Percentiles rank a stretch among this genome's conserved stretches.
These are phyloP conservation scores for Tetragnatha versicolor DNA, from an alignment of 1,140 invertebrate genomes.

Conservation along the genomic window DNA sequence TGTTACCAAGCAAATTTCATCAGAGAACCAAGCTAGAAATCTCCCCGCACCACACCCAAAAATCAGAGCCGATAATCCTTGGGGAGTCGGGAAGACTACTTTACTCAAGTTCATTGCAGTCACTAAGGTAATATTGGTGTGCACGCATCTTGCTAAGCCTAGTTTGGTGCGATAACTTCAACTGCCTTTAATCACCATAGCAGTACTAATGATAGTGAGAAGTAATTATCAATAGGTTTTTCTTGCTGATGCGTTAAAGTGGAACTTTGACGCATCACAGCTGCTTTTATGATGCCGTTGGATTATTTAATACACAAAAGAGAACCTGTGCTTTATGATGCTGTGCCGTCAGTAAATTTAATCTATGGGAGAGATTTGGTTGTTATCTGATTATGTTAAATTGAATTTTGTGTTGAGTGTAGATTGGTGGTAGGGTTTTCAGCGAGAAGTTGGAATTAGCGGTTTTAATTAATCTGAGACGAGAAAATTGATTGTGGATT, in stretches of 20 bases:
- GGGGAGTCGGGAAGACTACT: constrained; percentile 14
- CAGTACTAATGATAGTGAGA: constrained; percentile 25
- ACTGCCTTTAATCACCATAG: constrained; percentile 25
- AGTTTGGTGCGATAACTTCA: constrained; percentile 13
- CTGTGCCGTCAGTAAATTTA: too few relatives aligned
- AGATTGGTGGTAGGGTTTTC: too few relatives aligned
- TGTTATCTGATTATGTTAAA: too few relatives aligned
- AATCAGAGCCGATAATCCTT: constrained; percentile 23
- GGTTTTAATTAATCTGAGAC: too few relatives aligned
- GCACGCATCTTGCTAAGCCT: constrained; percentile 16
- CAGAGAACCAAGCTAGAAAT: constrained; percentile 8
- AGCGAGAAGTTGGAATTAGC: too few relatives aligned
- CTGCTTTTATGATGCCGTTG: constrained; percentile 12
- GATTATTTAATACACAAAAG: constrained; percentile 15
- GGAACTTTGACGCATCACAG: constrained; percentile 26
- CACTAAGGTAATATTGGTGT: constrained; percentile 16
- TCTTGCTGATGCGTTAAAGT: constrained; percentile 22
- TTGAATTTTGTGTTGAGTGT: too few relatives aligned
- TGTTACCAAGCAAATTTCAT: too few relatives aligned
- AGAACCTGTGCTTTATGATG: too few relatives aligned
- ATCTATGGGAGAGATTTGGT: too few relatives aligned
- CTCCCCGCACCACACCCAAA: constrained; percentile 26
- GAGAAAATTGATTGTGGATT: too few relatives aligned
- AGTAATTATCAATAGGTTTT: constrained; percentile 44
- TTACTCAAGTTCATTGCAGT: constrained; percentile 2